Evolutionary conservation across 2,113 vertebrate species (phyloP), one percentile per base, ranked within the genome.

Genomic region (Chaetura pelagica): DNA sequence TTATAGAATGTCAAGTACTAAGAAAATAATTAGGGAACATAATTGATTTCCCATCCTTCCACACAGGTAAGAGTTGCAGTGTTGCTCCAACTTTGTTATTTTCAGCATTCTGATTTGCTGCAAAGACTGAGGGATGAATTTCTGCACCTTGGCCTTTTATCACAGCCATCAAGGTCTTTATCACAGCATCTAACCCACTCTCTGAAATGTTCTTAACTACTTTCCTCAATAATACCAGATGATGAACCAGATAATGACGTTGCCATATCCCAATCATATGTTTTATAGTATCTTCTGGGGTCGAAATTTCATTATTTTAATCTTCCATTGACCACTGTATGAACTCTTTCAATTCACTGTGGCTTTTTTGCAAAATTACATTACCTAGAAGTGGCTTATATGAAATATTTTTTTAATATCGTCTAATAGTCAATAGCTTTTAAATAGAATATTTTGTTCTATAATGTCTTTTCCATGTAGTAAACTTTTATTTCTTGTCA

Each of bases 271-370:
- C 69, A 82, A 24, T 91, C 61, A 63, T 52, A 75, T 46, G 81
- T 46, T 91, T 89, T 78, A 54, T 87, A 84, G 86, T 72, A 49
- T 54, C 61, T 78, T 22, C 3, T 4, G 7, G 48, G 49, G 68
- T 67, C 76, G 89, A 86, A 93, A 93, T 94, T 77, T 77, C 51
- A 75, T 95, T 88, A 74, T 93, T 96, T 95, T 90, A 84, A 93
- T 95, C 84, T 90, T 52, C 61, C 69, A 55, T 59, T 92, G 89
- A 78, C 86, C 89, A 64, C 42, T 59, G 0, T 13, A 20, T 61
- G 73, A 94, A 91, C 80, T 73, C 69, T 52, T 82, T 35, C 52
- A 71, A 49, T 75, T 89, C 52, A 20, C 61, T 57, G 77, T 82
- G 73, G 57, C 61, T 81, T 84, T 93, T 44, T 51, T 59, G 20